phyloP scores from a whole-genome alignment of 2,113 vertebrate species.

The Sciurus niger region DNA sequence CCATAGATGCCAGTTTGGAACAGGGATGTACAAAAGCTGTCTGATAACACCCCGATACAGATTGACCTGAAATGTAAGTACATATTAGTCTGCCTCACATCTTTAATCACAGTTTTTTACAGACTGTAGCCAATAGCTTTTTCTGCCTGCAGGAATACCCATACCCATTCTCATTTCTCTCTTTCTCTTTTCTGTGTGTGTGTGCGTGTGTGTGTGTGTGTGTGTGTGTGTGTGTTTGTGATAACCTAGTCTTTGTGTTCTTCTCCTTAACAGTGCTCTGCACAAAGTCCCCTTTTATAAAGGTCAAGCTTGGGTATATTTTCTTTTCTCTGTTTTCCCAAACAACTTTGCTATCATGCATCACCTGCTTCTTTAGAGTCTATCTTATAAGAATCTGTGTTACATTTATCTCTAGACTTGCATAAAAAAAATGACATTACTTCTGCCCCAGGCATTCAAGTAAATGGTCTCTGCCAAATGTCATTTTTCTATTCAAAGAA shows the following conservation, averaged over 20 bases:
- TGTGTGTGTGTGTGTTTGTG: too few relatives aligned
- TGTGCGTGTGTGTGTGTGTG: too few relatives aligned
- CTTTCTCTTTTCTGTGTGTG: too few relatives aligned
- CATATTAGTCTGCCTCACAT: not conserved
- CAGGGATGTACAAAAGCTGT: slow-evolving; percentile 28
- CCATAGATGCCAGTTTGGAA: not conserved
- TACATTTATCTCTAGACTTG: not conserved
- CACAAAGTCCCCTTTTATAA: not conserved
- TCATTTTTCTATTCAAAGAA: slow-evolving; percentile 12
- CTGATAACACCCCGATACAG: not conserved
- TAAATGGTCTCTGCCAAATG: not conserved
- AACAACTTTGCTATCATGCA: not conserved
- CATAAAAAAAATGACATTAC: not conserved
- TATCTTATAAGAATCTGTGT: not conserved
- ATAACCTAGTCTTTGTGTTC: not conserved
- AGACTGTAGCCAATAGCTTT: not conserved
- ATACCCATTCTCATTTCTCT: too few relatives aligned
- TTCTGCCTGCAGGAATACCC: not conserved
- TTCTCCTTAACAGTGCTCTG: not conserved
- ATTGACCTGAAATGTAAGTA: slow-evolving; percentile 52
- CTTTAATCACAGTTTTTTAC: not conserved
- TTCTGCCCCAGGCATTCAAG: not conserved
- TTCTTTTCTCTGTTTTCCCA: slow-evolving; percentile 19
- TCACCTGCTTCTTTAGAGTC: not conserved
- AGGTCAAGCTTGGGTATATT: not conserved